A percentile compares a stretch with the other conserved stretches of the same genome.
phyloP scores from a whole-genome alignment of 1,140 invertebrate species.

The Limonius californicus region DNA sequence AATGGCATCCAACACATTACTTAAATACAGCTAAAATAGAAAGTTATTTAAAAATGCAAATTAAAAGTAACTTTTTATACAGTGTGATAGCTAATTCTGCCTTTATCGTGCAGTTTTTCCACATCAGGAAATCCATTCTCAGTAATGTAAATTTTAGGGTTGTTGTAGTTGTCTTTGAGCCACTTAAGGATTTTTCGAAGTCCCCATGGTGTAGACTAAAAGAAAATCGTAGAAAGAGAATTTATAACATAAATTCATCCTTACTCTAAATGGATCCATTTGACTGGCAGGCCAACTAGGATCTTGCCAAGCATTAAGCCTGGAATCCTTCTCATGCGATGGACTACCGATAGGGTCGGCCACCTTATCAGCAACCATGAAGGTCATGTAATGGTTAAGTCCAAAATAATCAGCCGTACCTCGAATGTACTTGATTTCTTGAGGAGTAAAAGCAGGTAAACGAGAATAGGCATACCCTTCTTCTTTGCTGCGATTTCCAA shows the following conservation, averaged over 20 bases:
- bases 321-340: not conserved
- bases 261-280: not conserved
- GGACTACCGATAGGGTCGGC: not conserved
- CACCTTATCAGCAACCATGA: constrained; percentile 12
- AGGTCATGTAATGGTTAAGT: constrained; percentile 35
- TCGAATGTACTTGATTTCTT: constrained; percentile 46
- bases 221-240: not conserved
- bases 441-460: constrained; percentile 49
- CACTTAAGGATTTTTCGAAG: constrained; percentile 56
- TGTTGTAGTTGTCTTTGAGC: constrained; percentile 58
- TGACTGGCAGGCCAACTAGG: not conserved
- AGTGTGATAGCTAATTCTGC: constrained; percentile 50
- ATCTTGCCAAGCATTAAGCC: not conserved
- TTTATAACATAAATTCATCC: not conserved
- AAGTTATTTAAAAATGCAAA: not conserved
- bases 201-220: constrained; percentile 49
- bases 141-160: constrained; percentile 64
- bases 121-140: constrained; percentile 66
- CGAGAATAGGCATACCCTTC: constrained; percentile 48
- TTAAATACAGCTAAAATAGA: constrained; percentile 1
- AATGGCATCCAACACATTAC: constrained; percentile 2
- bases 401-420: constrained; percentile 41
- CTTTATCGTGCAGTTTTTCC: constrained; percentile 48
- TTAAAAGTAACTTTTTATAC: constrained; percentile 37
- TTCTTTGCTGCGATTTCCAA: constrained; percentile 46